phyloP scores from a whole-genome alignment of 2,113 vertebrate species.

The Neopipo cinnamomea region DNA sequence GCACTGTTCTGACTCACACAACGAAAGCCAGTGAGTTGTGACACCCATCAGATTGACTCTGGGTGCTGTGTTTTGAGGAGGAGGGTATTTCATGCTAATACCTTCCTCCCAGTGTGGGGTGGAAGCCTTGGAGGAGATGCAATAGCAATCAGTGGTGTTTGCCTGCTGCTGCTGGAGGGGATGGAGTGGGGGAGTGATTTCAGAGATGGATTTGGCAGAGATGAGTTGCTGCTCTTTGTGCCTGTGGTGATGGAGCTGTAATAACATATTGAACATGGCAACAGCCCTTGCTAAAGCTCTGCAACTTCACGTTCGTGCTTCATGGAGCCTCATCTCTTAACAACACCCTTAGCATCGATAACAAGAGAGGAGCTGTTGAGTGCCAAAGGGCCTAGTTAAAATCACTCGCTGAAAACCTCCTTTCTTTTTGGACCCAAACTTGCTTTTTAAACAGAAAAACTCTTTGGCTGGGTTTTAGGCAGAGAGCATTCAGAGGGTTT shows the following conservation, averaged over 20 bases:
- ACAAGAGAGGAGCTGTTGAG: slow-evolving; percentile 7
- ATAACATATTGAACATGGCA: slow-evolving; percentile 48
- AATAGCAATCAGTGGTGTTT: background rate
- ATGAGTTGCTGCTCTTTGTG: slow-evolving; percentile 14
- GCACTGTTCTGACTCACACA: background rate
- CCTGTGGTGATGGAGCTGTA: slow-evolving; percentile 62
- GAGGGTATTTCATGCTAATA: background rate
- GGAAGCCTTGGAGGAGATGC: background rate
- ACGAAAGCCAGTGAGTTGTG: background rate
- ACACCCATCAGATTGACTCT: background rate
- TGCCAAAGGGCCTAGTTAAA: slow-evolving; percentile 28
- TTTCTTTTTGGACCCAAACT: slow-evolving; percentile 31
- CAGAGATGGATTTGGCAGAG: slow-evolving; percentile 39
- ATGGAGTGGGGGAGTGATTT: slow-evolving; percentile 23
- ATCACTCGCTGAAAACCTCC: background rate
- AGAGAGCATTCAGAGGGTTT: background rate
- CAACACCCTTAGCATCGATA: slow-evolving; percentile 20
- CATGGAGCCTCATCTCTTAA: slow-evolving; percentile 27
- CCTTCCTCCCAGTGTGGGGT: background rate
- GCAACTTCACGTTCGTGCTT: slow-evolving; percentile 26
- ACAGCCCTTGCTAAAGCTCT: slow-evolving; percentile 30
- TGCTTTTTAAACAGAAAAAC: slow-evolving; percentile 26
- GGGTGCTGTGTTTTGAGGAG: background rate
- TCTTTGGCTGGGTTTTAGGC: slow-evolving; percentile 8
- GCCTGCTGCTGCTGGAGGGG: slow-evolving; percentile 19